Conservation (phyloP, 2,797 vertebrate genomes). For the Anas acuta region DNA sequence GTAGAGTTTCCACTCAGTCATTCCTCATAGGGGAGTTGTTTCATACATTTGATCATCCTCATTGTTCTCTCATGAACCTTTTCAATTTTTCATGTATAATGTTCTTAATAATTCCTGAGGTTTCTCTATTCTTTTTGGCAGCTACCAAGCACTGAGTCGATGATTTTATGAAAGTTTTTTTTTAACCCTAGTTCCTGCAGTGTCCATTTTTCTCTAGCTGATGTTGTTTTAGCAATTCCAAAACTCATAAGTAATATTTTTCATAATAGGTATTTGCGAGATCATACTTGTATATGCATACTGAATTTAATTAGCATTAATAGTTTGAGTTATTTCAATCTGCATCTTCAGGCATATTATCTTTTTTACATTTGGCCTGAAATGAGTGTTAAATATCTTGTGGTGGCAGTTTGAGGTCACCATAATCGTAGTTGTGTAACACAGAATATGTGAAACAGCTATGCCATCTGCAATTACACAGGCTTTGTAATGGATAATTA, state of each 20-base stretch:
- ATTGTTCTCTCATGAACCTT: not conserved
- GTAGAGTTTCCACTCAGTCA: not conserved
- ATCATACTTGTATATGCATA: not conserved
- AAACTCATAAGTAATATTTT: not conserved
- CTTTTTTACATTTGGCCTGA: not conserved
- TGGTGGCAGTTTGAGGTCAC: not conserved
- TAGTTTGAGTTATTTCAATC: not conserved
- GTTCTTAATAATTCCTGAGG: not conserved
- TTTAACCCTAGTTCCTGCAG: not conserved
- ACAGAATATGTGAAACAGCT: not conserved
- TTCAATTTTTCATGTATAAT: not conserved
- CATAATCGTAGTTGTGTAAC: not conserved
- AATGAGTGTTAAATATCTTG: not conserved
- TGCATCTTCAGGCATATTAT: not conserved
- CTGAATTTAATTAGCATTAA: not conserved
- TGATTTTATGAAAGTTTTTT: not conserved
- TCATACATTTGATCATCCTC: not conserved
- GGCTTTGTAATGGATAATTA: not conserved
- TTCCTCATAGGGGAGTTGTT: not conserved
- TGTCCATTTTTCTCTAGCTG: not conserved
- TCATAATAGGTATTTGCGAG: not conserved
- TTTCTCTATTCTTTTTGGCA: not conserved
- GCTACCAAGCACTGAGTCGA: not conserved
- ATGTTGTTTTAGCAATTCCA: not conserved
- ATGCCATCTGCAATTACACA: not conserved